Percentiles rank a stretch among this genome's conserved stretches.
Evolutionary conservation across 1,140 invertebrate species (phyloP).

Genomic region (Drosophila teissieri): DNA sequence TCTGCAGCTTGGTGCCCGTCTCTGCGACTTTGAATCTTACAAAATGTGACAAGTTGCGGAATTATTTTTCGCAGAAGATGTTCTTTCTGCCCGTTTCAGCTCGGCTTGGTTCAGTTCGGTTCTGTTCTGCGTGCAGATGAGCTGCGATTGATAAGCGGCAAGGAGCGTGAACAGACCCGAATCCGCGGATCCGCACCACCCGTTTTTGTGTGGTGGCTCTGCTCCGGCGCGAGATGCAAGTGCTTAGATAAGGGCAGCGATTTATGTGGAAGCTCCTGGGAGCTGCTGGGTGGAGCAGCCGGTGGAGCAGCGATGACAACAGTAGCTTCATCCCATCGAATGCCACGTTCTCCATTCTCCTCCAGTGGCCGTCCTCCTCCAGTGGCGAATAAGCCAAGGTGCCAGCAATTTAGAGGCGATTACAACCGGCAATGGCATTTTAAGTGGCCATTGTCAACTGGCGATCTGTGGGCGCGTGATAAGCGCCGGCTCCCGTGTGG

Average conservation of each 20-base stretch:
- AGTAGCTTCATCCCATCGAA: constrained; percentile 48
- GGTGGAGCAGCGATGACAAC: constrained; percentile 63
- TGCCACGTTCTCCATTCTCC: background rate
- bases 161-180: constrained; percentile 15
- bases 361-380: background rate
- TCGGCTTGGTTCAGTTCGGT: background rate
- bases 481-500: constrained; percentile 66
- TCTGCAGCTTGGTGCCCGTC: constrained; percentile 48
- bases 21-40: constrained; percentile 54
- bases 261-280: constrained; percentile 70
- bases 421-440: constrained; percentile 79
- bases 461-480: constrained; percentile 65
- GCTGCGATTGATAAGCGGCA: constrained; percentile 73
- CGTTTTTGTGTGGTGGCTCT: constrained; percentile 40
- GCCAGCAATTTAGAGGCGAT: constrained; percentile 79
- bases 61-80: constrained; percentile 82
- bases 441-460: constrained; percentile 79
- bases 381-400: constrained; percentile 17
- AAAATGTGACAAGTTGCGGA: constrained; percentile 81
- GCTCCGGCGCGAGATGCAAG: constrained; percentile 59
- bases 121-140: constrained; percentile 73
- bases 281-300: constrained; percentile 2
- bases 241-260: constrained; percentile 68
- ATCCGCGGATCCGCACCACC: constrained; percentile 21
- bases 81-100: constrained; percentile 23